Evolutionary conservation across 1,140 invertebrate species (phyloP), one percentile per base, ranked within the genome.

Genomic region (Conus betulinus): DNA sequence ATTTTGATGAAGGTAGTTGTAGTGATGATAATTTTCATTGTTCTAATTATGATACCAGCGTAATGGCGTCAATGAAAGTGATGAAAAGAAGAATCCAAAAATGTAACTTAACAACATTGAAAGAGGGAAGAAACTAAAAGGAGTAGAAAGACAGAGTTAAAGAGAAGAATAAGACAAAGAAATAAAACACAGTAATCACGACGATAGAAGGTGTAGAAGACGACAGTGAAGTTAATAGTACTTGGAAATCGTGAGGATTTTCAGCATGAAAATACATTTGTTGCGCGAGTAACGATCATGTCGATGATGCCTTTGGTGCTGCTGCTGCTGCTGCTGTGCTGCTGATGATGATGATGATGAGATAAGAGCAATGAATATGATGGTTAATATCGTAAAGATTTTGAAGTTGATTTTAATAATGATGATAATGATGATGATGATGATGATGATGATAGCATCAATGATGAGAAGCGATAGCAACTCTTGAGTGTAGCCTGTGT

Each of bases 321-420:
- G 39, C 39, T 39, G 39, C 39, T 39, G 39, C 39, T 39, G 39
- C 39, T 83, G 53, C 8, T 83, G n/a, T n/a, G 53, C n/a, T 83
- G n/a, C n/a, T 51, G n/a, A 51, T 83, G 71, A 74, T n/a, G 39
- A 63, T 20, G 17, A 63, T 63, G 60, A 63, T 63, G 51, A 83
- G 7, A 52, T 57, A 8, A 83, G 10, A 60, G n/a, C 83, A 60
- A 25, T 39, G 51, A 52, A 15, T 11, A 55, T 60, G 27, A 76
- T 81, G 27, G 57, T 60, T 13, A 25, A 5, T 23, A 87, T 81
- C 6, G 82, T 27, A 20, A 55, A 8, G 57, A 57, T 25, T 15
- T 57, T 57, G 53, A 87, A 57, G 53, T 81, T 78, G 53, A 60
- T 20, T 3, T 57, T 81, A 6, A 76, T 78, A 5, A 81, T 87